phyloP scores from a whole-genome alignment of 1,140 invertebrate genomes.

The Vanessa atalanta region DNA sequence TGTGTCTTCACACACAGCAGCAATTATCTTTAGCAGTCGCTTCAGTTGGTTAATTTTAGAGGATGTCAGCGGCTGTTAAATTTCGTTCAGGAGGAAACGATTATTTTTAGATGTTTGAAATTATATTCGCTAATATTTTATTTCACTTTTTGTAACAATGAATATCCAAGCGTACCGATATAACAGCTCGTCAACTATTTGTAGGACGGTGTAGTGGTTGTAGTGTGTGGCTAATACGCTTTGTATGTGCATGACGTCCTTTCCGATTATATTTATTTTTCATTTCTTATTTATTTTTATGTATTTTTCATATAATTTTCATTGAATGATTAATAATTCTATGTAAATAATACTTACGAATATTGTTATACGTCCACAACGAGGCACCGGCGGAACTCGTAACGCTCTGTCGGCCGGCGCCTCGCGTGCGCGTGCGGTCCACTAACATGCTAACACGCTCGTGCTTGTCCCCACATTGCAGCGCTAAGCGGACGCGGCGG shows the following conservation, averaged over 20 bases:
- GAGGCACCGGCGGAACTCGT: constrained; percentile 9
- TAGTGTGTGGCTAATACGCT: constrained; percentile 16
- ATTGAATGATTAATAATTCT: constrained; percentile 27
- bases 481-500: constrained; percentile 73
- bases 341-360: constrained; percentile 38
- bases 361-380: constrained; percentile 15
- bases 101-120: no score
- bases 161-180: no score
- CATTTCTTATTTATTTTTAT: constrained; percentile 27
- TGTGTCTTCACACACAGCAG: no score
- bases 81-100: no score
- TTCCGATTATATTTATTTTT: constrained; percentile 11
- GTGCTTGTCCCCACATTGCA: constrained; percentile 77
- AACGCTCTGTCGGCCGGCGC: constrained; percentile 22
- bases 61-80: no score
- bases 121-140: no score
- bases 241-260: constrained; percentile 24
- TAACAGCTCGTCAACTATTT: not conserved
- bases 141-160: no score
- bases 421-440: constrained; percentile 30
- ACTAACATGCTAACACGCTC: constrained; percentile 77
- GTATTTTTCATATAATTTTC: constrained; percentile 32
- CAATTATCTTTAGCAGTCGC: no score
- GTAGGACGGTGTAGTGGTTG: not conserved
- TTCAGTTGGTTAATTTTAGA: no score